Percentiles rank a stretch among this genome's conserved stretches.
Conservation (phyloP, 2,888 invertebrate species). For the Alcis repandata region DNA sequence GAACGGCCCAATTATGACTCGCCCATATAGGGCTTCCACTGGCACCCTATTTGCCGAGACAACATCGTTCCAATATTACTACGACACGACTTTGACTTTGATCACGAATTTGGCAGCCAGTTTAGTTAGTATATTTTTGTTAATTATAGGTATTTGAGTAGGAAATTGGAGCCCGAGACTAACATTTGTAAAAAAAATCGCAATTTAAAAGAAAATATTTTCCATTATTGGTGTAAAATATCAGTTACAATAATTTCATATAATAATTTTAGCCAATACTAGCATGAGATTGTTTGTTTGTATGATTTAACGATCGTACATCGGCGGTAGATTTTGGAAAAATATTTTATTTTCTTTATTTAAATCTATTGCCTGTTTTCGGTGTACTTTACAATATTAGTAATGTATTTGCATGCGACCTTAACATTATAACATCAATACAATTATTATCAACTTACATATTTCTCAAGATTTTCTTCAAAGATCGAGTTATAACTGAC, state of each 20-base stretch:
- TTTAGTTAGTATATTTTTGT: slow-evolving; percentile 31
- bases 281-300: no score
- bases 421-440: not conserved
- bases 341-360: no score
- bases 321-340: no score
- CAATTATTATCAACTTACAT: slow-evolving; percentile 63
- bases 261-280: no score
- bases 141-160: slow-evolving; percentile 20
- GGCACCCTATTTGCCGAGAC: slow-evolving; percentile 20
- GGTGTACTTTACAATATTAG: not conserved
- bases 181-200: not conserved
- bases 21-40: slow-evolving; percentile 27
- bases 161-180: slow-evolving; percentile 10
- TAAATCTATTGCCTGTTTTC: not conserved
- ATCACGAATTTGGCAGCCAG: slow-evolving; percentile 20
- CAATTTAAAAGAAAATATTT: not conserved
- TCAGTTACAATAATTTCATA: no score
- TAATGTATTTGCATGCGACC: no score
- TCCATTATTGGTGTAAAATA: no score
- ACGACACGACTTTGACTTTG: slow-evolving; percentile 36
- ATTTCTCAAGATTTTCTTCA: slow-evolving; percentile 65
- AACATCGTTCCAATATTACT: slow-evolving; percentile 12
- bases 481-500: slow-evolving; percentile 59
- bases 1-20: slow-evolving; percentile 17
- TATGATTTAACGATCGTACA: no score